These are phyloP conservation scores for Hydrotaea diabolus DNA, from an alignment of 2,888 invertebrate species.

Conservation along the genomic window DNA sequence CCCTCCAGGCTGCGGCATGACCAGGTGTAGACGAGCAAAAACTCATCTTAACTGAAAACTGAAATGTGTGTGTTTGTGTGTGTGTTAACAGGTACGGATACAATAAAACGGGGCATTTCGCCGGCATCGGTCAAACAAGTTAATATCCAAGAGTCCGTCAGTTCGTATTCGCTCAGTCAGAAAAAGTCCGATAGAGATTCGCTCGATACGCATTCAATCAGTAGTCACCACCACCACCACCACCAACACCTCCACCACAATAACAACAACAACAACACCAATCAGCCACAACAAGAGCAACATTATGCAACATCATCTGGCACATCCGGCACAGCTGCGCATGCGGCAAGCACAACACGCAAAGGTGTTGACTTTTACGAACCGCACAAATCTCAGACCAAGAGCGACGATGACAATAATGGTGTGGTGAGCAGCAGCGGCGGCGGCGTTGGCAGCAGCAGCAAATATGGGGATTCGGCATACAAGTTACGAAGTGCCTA, in stretches of 20 bases:
- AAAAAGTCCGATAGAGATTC: slow-evolving; percentile 74
- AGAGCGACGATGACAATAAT: slow-evolving; percentile 72
- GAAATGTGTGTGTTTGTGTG: slow-evolving; percentile 7
- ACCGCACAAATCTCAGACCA: slow-evolving; percentile 76
- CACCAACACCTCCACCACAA: not conserved
- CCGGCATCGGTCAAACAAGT: slow-evolving; percentile 79
- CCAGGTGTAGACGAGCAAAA: not conserved
- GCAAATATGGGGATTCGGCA: slow-evolving; percentile 67
- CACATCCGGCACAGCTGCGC: slow-evolving; percentile 54
- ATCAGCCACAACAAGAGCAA: slow-evolving; percentile 56
- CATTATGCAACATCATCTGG: slow-evolving; percentile 45
- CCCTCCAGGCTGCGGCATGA: too few species aligned
- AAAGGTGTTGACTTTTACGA: slow-evolving; percentile 78
- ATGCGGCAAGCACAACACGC: slow-evolving; percentile 68
- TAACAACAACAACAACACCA: slow-evolving; percentile 49
- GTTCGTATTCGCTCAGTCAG: slow-evolving; percentile 78
- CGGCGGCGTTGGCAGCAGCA: slow-evolving; percentile 66
- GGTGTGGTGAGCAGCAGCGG: slow-evolving; percentile 70
- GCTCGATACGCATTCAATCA: not conserved
- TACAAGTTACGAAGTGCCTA: slow-evolving; percentile 57
- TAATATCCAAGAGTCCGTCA: slow-evolving; percentile 79
- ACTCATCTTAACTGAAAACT: not conserved
- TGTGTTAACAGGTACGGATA: slow-evolving; percentile 79
- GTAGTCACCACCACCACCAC: not conserved
- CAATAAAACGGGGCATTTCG: slow-evolving; percentile 81